Evolutionary conservation across 2,888 invertebrate genomes (phyloP), one percentile per base, ranked within the genome.

Genomic region (Chrysotoxum bicinctum): DNA sequence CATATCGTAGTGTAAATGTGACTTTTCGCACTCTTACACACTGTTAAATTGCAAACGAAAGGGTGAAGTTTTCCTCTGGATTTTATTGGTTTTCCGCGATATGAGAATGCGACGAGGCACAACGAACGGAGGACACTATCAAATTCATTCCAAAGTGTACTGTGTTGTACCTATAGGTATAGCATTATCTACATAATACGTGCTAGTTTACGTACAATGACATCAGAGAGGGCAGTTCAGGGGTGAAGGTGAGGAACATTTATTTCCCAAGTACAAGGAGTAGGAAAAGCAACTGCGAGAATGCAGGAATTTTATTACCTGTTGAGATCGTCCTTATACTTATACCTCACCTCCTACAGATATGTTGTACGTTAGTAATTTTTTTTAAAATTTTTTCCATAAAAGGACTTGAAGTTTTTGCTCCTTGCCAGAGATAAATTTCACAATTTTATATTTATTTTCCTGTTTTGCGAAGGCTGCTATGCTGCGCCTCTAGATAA

Each of bases 271-370:
- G 12, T 21, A 14, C 12, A 60, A 60, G 73, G 73, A 35, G 37
- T 54, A 64, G 9, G 32, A 9, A 21, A 14, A 19, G 19, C 16
- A 12, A 40, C 23, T 45, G 35, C 9, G 26, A 43, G 66, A 74
- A 64, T 74, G 66, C 52, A 58, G 70, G 79, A 79, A 84, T 84
- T 84, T 84, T 74, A 84, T 79, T 84, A 84, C 83, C 79, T 84
- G 83, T 84, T 79, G 74, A 83, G 74, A 64, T 62, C 82, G 74
- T 73, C 60, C 58, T 79, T 52, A 21, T 26, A 35, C 35, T 64
- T 48, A 32, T 45, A 32, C 2, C n/a, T n/a, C n/a, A n/a, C n/a
- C n/a, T n/a, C n/a, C 26, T 26, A 48, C 45, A 73, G 12, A 40
- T 60, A 45, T 14, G 9, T 37, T 62, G 37, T 10, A 54, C 16